Evolutionary conservation across 2,888 invertebrate genomes (phyloP), one percentile per base, ranked within the genome.

Genomic region (Phrixothrix hirtus): DNA sequence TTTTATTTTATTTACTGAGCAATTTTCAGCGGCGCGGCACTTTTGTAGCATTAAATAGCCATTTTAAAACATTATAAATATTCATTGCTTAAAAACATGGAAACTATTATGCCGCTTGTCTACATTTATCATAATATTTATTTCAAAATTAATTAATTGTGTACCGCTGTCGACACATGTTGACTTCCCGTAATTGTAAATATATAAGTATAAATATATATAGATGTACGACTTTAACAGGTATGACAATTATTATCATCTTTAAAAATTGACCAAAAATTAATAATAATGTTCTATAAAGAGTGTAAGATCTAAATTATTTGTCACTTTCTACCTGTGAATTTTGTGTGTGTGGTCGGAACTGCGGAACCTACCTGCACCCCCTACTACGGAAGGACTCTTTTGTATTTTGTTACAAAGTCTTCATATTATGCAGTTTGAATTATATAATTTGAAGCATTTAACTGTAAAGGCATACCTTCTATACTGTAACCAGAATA

Each of bases 21-120:
- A 58, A 65, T 64, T 66, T 66, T 66, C 60, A 57, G 60, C 64
- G 59, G 58, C 55, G 64, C 64, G 66, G 63, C 59, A 55, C 65
- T 60, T 66, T 66, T 66, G 60, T 64, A 45, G 51, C 58, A 65
- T 65, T 65, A 65, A 65, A 63, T 58, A 57, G 58, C 60, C 57
- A 57, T 64, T 64, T 64, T 55, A 61, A 61, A 59, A 60, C 45
- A 45, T 55, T 62, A 66, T 67, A 66, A 68, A 68, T 67, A 67
- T 68, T 67, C 63, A 67, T 64, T 59, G 62, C 56, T 58, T 58
- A 44, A 52, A 61, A 55, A 59, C 52, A 57, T 57, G 54, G 63
- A 62, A 63, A 66, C 63, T 60, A 63, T 62, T 65, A 63, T 59
- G 56, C 53, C 37, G 50, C 60, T 60, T 61, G 61, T 65, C 62